Percentiles rank a stretch among this genome's conserved stretches.
Conservation (phyloP, 1,140 invertebrate genomes). For the Drosophila pseudoananassae region DNA sequence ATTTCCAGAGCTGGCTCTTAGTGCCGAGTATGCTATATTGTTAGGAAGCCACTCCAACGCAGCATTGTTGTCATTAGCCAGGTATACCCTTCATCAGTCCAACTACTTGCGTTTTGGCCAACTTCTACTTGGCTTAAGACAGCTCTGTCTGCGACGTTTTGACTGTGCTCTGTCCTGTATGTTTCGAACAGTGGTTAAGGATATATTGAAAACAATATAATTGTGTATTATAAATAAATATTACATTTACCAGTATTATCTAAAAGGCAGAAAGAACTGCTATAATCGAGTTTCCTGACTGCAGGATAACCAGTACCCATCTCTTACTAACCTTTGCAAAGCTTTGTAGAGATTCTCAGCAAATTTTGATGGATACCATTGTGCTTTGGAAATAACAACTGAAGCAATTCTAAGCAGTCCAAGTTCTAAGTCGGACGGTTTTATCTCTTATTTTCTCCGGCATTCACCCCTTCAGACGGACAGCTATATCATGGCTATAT, state of each 20-base stretch:
- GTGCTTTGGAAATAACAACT: too few species aligned
- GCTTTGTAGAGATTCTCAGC: too few species aligned
- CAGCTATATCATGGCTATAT: too few species aligned
- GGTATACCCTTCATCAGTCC: slow-evolving; percentile 73
- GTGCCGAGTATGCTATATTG: slow-evolving; percentile 54
- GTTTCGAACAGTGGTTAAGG: slow-evolving; percentile 72
- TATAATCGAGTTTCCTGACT: too few species aligned
- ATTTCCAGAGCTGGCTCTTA: slow-evolving; percentile 66
- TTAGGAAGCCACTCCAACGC: slow-evolving; percentile 68
- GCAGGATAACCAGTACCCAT: too few species aligned
- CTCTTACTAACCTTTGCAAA: too few species aligned
- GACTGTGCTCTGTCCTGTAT: slow-evolving; percentile 69
- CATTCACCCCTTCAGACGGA: too few species aligned
- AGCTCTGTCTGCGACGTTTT: slow-evolving; percentile 66
- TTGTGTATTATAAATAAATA: not conserved
- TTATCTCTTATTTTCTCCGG: too few species aligned
- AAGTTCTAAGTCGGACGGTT: too few species aligned
- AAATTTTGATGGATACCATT: too few species aligned
- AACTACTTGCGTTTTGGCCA: slow-evolving; percentile 78
- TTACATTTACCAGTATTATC: not conserved
- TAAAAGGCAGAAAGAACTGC: too few species aligned
- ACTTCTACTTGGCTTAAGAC: slow-evolving; percentile 69
- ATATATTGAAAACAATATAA: slow-evolving; percentile 70
- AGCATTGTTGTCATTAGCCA: slow-evolving; percentile 69
- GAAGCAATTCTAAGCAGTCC: too few species aligned